Conservation (phyloP, 2,113 vertebrate species). For the Labeo catla region DNA sequence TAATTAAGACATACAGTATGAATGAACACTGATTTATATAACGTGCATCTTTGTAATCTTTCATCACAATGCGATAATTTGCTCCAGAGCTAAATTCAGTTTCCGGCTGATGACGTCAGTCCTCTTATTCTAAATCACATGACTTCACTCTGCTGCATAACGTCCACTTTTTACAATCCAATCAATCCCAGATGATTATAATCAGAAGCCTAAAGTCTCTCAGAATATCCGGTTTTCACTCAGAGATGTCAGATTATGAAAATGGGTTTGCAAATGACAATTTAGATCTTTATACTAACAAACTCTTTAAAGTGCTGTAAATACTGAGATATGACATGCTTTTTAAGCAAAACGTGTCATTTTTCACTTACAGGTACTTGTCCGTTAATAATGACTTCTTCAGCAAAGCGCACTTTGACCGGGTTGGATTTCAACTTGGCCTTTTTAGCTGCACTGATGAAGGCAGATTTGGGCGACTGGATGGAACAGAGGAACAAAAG, state of each 20-base stretch:
- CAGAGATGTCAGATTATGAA: neutral
- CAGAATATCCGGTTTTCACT: neutral
- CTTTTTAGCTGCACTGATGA: constrained; percentile 99
- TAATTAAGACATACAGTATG: neutral
- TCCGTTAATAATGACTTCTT: constrained; percentile 98
- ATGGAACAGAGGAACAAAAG: constrained; percentile 60
- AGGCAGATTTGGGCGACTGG: constrained; percentile 98
- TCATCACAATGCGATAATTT: neutral
- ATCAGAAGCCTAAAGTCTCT: neutral
- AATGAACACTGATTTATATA: neutral
- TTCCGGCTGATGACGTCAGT: neutral
- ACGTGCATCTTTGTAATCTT: neutral
- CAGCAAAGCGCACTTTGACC: constrained; percentile 97
- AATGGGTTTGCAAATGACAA: neutral
- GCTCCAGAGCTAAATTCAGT: neutral
- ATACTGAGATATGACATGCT: neutral
- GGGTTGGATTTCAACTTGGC: constrained; percentile 99
- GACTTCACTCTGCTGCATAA: neutral
- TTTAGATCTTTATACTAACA: neutral
- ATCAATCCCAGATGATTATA: neutral
- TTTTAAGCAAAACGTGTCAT: neutral
- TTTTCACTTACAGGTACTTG: constrained; percentile 91
- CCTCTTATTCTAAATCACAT: constrained; percentile 5
- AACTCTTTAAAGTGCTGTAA: neutral
- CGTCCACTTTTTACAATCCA: constrained; percentile 4